Conservation (phyloP, 2,113 vertebrate species). For the Gymnarchus niloticus region DNA sequence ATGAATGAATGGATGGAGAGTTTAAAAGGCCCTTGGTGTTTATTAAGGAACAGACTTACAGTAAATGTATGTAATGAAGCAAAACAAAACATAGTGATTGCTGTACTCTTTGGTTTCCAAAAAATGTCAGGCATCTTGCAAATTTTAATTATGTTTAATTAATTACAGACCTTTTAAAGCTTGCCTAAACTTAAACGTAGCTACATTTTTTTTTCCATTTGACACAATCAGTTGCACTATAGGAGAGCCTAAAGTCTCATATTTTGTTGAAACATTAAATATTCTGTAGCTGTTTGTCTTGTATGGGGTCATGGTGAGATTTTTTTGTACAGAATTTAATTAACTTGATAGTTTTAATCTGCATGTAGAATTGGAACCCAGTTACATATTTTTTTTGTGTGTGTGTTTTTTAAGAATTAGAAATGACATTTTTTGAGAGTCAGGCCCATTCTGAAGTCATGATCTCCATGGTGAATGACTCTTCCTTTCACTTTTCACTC, state of each 20-base stretch:
- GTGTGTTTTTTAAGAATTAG: neutral
- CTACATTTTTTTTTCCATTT: neutral
- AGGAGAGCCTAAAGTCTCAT: neutral
- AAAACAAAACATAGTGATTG: too few species aligned
- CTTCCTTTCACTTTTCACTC: neutral
- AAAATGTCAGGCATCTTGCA: too few species aligned
- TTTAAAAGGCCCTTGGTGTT: too few species aligned
- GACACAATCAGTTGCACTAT: neutral
- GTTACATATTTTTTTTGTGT: neutral
- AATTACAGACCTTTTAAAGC: too few species aligned
- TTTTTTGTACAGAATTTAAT: neutral
- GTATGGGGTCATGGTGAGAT: neutral
- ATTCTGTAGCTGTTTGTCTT: neutral
- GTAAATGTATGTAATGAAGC: too few species aligned
- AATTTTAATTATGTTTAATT: too few species aligned
- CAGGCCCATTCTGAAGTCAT: neutral
- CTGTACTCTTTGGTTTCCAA: too few species aligned
- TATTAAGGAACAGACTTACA: too few species aligned
- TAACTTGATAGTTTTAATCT: neutral
- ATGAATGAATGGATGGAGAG: too few species aligned
- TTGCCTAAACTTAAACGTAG: too few species aligned
- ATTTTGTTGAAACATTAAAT: neutral
- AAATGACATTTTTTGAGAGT: neutral
- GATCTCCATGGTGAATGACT: neutral
- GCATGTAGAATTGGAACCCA: neutral